Percentiles rank a stretch among this genome's conserved stretches.
These are phyloP conservation scores for Caranx ignobilis DNA, from an alignment of 2,113 vertebrate genomes.

Conservation along the genomic window DNA sequence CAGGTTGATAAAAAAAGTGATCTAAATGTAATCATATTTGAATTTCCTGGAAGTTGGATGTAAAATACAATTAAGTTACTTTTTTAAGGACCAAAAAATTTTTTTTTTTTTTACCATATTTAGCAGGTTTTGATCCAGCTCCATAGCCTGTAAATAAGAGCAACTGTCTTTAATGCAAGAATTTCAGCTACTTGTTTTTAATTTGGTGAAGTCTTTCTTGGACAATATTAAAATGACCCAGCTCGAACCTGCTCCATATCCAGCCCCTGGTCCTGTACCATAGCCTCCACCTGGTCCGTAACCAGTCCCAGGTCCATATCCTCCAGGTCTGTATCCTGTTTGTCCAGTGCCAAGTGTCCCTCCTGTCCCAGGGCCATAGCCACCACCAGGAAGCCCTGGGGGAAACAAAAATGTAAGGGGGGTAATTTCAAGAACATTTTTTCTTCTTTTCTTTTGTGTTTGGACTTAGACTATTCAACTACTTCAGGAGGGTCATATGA, in stretches of 20 bases:
- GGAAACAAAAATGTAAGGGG: neutral
- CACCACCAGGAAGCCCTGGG: conserved; percentile 58
- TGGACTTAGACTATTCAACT: neutral
- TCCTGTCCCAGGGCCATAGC: conserved; percentile 44
- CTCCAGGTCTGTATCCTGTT: conserved; percentile 55
- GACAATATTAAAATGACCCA: neutral
- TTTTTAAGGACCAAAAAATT: conserved; percentile 11
- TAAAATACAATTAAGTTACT: neutral
- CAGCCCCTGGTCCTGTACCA: conserved; percentile 61
- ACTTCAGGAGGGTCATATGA: neutral
- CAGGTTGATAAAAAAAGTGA: conserved; percentile 11
- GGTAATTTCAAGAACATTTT: neutral
- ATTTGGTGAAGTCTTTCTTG: neutral
- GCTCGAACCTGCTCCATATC: conserved; percentile 74
- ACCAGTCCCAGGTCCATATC: conserved; percentile 47
- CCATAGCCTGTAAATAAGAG: conserved; percentile 70
- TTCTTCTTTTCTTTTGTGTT: neutral
- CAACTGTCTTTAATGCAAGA: neutral
- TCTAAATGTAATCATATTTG: neutral
- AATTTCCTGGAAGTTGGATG: neutral
- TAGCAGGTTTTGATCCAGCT: conserved; percentile 77
- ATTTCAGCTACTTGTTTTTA: neutral
- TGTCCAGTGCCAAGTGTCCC: too few species aligned
- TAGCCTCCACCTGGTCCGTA: conserved; percentile 68
- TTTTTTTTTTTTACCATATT: conserved; percentile 79